Evolutionary conservation across 2,113 vertebrate genomes (phyloP).

Genomic region (Oophaga pumilio): DNA sequence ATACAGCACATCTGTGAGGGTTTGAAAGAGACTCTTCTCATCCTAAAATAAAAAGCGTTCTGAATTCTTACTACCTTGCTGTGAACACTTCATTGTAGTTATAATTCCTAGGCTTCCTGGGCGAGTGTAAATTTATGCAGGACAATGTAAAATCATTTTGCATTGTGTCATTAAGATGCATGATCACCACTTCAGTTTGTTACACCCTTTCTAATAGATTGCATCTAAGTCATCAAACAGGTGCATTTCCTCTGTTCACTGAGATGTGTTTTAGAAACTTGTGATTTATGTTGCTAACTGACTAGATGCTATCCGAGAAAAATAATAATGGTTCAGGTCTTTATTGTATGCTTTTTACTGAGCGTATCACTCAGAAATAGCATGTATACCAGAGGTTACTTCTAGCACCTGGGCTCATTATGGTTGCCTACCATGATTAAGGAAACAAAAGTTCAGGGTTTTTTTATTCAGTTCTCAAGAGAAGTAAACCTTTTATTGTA

Average conservation of each 20-base stretch:
- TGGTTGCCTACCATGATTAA: background rate
- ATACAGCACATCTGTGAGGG: background rate
- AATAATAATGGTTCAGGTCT: conserved; percentile 18
- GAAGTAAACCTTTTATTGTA: conserved; percentile 21
- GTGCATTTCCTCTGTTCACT: conserved; percentile 19
- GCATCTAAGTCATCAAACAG: conserved; percentile 36
- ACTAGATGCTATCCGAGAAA: conserved; percentile 11
- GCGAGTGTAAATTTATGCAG: conserved; percentile 23
- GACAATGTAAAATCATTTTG: conserved; percentile 34
- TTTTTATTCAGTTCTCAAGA: conserved; percentile 2
- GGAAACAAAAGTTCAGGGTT: background rate
- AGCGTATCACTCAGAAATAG: background rate
- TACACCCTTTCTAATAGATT: conserved; percentile 33
- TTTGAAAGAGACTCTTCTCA: conserved; percentile 5
- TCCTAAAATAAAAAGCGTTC: conserved; percentile 8
- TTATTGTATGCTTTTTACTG: conserved; percentile 17
- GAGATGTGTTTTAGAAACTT: background rate
- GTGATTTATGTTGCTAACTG: conserved; percentile 45
- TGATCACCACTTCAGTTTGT: conserved; percentile 18
- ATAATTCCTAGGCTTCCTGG: conserved; percentile 10
- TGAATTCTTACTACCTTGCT: background rate
- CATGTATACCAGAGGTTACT: conserved; percentile 20
- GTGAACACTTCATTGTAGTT: conserved; percentile 3
- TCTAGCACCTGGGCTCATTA: conserved; percentile 32
- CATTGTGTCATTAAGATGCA: conserved; percentile 46